Percentiles rank a stretch among this genome's conserved stretches.
These are phyloP conservation scores for Sus cebifrons DNA, from an alignment of 2,797 vertebrate species.

Conservation along the genomic window DNA sequence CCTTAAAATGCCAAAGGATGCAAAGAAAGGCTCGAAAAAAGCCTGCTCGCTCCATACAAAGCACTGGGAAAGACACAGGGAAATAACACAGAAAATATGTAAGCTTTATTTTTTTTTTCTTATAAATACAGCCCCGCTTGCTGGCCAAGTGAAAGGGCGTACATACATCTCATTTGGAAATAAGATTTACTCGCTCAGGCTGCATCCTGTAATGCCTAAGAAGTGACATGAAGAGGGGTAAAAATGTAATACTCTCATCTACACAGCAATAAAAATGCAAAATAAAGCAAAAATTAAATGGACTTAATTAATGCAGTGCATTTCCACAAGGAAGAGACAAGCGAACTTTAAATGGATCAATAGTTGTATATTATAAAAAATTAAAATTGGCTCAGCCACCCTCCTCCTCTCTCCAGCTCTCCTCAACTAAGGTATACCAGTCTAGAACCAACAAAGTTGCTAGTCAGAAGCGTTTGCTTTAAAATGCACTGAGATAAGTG, in stretches of 20 bases:
- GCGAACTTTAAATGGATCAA: neutral
- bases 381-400: neutral
- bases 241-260: slow-evolving; percentile 65
- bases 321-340: slow-evolving; percentile 47
- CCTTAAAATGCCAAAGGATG: neutral
- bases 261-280: slow-evolving; percentile 17
- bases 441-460: neutral
- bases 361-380: neutral
- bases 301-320: slow-evolving; percentile 49
- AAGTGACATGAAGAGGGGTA: neutral
- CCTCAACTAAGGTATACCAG: neutral
- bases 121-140: slow-evolving; percentile 33
- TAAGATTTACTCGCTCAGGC: slow-evolving; percentile 51
- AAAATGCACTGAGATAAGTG: neutral
- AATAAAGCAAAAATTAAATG: slow-evolving; percentile 8
- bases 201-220: slow-evolving; percentile 57
- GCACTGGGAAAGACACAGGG: neutral
- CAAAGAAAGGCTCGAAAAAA: neutral
- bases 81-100: neutral
- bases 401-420: neutral
- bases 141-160: neutral
- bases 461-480: neutral
- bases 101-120: slow-evolving; percentile 63
- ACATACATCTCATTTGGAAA: neutral
- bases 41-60: neutral